Percentiles rank a stretch among this genome's conserved stretches.
Evolutionary conservation across 2,113 vertebrate genomes (phyloP).

Genomic region (Salvator merianae): DNA sequence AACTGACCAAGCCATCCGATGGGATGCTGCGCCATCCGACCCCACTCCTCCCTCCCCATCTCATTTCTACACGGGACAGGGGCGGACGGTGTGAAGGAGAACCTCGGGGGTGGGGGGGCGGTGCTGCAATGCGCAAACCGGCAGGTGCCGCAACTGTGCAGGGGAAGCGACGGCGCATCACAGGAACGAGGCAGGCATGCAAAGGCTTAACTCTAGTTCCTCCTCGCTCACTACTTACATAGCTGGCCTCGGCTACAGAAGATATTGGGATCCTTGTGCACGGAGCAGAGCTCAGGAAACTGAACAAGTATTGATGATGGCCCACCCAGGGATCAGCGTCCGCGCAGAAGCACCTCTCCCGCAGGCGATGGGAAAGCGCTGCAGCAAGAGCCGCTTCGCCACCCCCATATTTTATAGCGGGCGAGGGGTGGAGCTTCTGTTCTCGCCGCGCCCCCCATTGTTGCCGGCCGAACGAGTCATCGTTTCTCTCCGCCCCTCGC

Average conservation of each 20-base stretch:
- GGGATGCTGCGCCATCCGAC: background rate
- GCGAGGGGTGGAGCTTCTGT: background rate
- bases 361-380: background rate
- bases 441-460: background rate
- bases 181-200: background rate
- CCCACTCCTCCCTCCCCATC: background rate
- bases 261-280: too few relatives aligned
- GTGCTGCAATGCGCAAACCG: constrained; percentile 31
- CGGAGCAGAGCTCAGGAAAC: too few relatives aligned
- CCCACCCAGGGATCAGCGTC: background rate
- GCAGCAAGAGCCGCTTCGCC: background rate
- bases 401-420: background rate
- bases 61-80: background rate
- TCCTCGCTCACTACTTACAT: background rate
- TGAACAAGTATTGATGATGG: too few relatives aligned
- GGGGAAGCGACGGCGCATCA: background rate
- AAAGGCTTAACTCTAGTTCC: too few relatives aligned
- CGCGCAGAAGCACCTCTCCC: background rate
- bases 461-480: background rate
- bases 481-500: background rate
- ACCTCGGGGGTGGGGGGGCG: background rate
- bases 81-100: background rate
- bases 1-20: background rate
- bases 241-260: background rate
- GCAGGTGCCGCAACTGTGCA: constrained; percentile 13